Evolutionary conservation across 2,797 vertebrate genomes (phyloP).

Genomic region (Bradypus variegatus): DNA sequence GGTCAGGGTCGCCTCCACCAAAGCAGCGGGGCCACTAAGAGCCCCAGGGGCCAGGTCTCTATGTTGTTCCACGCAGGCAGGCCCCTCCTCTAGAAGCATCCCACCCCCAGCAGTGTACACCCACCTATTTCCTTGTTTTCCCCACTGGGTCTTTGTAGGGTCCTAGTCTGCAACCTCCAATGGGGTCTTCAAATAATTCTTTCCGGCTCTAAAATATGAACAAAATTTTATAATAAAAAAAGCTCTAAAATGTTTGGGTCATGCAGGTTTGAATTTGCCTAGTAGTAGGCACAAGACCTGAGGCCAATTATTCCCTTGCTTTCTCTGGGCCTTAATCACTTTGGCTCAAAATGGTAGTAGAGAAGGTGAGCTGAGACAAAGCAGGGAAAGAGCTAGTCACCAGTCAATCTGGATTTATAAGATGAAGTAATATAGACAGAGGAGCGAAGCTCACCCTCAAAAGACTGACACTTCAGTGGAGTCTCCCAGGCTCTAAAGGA

Average conservation of each 20-base stretch:
- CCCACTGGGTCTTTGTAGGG: not conserved
- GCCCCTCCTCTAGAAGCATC: not conserved
- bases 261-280: not conserved
- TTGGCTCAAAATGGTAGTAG: not conserved
- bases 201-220: not conserved
- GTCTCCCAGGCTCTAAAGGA: not conserved
- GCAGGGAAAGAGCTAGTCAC: not conserved
- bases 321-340: not conserved
- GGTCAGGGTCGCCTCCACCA: not conserved
- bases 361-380: not conserved
- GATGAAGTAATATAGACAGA: not conserved
- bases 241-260: not conserved
- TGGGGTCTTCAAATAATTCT: not conserved
- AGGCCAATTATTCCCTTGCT: not conserved
- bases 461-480: not conserved
- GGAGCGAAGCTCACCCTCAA: not conserved
- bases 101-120: not conserved
- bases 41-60: not conserved
- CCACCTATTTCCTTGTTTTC: not conserved
- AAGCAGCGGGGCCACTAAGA: not conserved
- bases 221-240: not conserved
- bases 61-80: not conserved
- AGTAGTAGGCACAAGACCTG: not conserved
- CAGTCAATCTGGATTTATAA: not conserved
- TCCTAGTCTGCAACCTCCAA: not conserved